phyloP scores from a whole-genome alignment of 1,140 invertebrate genomes.

The Drosophila pallidifrons region DNA sequence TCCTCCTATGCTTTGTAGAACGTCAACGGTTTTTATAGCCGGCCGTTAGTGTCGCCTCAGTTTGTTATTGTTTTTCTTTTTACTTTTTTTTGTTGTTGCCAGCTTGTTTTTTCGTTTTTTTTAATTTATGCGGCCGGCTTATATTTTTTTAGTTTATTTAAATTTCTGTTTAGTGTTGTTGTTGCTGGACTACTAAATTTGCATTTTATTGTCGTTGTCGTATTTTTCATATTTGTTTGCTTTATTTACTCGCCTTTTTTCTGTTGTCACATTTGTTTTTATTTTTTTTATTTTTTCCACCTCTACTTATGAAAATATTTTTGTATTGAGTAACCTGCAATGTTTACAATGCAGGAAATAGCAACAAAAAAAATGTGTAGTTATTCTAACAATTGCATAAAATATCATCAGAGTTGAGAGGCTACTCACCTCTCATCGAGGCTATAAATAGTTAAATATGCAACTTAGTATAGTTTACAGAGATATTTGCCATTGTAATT shows the following conservation, averaged over 20 bases:
- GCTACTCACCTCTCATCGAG: constrained; percentile 8
- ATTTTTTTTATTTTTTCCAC: constrained; percentile 22
- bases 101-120: constrained; percentile 29
- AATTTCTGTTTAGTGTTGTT: constrained; percentile 47
- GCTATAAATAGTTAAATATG: background rate
- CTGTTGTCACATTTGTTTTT: constrained; percentile 25
- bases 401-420: background rate
- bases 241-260: constrained; percentile 42
- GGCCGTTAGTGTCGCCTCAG: constrained; percentile 46
- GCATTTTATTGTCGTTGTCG: constrained; percentile 76
- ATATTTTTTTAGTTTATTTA: constrained; percentile 55
- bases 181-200: constrained; percentile 58
- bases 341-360: constrained; percentile 30
- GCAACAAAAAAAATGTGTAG: constrained; percentile 14
- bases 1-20: background rate
- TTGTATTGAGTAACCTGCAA: constrained; percentile 59
- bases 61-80: constrained; percentile 39
- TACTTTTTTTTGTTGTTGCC: background rate
- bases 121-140: constrained; percentile 69
- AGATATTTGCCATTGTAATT: constrained; percentile 11
- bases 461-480: background rate
- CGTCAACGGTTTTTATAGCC: constrained; percentile 26
- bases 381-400: constrained; percentile 20
- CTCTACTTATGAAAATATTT: constrained; percentile 53
- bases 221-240: constrained; percentile 46